phyloP scores from a whole-genome alignment of 1,140 invertebrate genomes.

The Protaetia brevitarsis region DNA sequence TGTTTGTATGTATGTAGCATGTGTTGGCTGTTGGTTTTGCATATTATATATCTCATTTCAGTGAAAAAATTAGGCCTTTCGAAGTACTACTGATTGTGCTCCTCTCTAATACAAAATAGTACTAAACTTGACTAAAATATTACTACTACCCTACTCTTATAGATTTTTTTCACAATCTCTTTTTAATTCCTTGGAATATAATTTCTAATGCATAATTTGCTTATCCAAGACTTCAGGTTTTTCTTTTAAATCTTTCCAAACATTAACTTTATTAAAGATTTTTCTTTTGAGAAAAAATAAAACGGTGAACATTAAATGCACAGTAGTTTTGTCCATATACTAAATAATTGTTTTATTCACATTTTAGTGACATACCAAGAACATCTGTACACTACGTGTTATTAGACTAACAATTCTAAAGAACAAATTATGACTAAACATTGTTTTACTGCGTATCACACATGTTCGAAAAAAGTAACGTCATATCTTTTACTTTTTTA shows the following conservation, averaged over 20 bases:
- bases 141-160: slow-evolving; percentile 15
- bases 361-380: not conserved
- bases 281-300: not conserved
- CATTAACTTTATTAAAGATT: not conserved
- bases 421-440: slow-evolving; percentile 1
- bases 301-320: not conserved
- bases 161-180: slow-evolving; percentile 12
- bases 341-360: not conserved
- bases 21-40: slow-evolving; percentile 4
- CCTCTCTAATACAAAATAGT: slow-evolving; percentile 28
- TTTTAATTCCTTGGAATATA: slow-evolving; percentile 7
- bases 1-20: not conserved
- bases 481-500: slow-evolving; percentile 24
- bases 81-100: slow-evolving; percentile 47
- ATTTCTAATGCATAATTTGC: not conserved
- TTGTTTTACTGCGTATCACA: slow-evolving; percentile 26
- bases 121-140: slow-evolving; percentile 17
- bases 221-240: not conserved
- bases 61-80: slow-evolving; percentile 40
- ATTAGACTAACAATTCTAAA: slow-evolving; percentile 11
- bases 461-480: slow-evolving; percentile 25
- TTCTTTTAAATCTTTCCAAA: not conserved
- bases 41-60: not conserved
- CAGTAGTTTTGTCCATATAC: not conserved
- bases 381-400: slow-evolving; percentile 1